A percentile compares a stretch with the other conserved stretches of the same genome.
These are phyloP conservation scores for Camptogramma bilineatum DNA, from an alignment of 2,888 invertebrate genomes.

Conservation along the genomic window DNA sequence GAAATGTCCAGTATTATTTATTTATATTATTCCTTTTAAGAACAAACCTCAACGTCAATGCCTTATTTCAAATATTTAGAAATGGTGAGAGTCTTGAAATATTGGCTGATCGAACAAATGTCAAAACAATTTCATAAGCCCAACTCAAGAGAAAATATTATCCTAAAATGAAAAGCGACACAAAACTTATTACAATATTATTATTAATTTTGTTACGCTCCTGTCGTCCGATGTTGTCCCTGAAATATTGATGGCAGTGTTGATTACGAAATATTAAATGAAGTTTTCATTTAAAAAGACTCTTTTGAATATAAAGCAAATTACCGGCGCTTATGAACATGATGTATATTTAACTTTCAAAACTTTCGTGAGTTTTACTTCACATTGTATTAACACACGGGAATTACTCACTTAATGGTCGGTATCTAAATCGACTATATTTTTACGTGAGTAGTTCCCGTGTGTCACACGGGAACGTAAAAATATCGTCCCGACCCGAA, in stretches of 20 bases:
- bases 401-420: too few species aligned
- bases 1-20: too few species aligned
- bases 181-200: constrained; percentile 30
- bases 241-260: constrained; percentile 36
- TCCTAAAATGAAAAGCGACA: constrained; percentile 24
- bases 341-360: not conserved
- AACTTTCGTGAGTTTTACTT: too few species aligned
- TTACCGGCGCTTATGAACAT: not conserved
- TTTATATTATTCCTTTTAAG: too few species aligned
- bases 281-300: constrained; percentile 32
- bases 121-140: constrained; percentile 19
- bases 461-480: too few species aligned
- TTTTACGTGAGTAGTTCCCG: too few species aligned
- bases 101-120: constrained; percentile 9
- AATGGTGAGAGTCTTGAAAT: constrained; percentile 2
- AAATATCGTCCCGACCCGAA: too few species aligned
- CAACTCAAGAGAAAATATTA: constrained; percentile 18
- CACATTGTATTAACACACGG: too few species aligned
- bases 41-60: not conserved
- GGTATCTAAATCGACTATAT: too few species aligned
- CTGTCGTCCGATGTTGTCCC: constrained; percentile 28
- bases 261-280: constrained; percentile 42
- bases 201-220: constrained; percentile 32
- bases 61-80: not conserved
- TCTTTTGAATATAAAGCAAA: not conserved